phyloP scores from a whole-genome alignment of 2,888 invertebrate species.

The Pogonocherus hispidulus region DNA sequence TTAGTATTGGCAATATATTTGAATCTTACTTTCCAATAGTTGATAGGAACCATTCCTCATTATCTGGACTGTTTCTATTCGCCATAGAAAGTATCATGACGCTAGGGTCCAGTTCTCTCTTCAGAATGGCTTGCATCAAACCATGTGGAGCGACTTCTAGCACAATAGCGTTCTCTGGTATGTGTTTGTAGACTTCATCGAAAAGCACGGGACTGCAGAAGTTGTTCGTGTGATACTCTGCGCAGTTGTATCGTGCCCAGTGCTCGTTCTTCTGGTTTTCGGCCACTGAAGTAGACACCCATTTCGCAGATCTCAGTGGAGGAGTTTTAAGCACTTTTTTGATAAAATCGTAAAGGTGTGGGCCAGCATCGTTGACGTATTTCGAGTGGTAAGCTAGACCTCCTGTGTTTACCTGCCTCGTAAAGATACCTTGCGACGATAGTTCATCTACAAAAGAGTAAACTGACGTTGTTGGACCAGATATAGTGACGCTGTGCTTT shows the following conservation, averaged over 20 bases:
- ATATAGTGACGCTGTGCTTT: conserved; percentile 89
- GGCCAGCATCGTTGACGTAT: conserved; percentile 79
- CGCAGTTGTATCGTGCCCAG: conserved; percentile 69
- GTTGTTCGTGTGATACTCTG: conserved; percentile 92
- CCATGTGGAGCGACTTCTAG: conserved; percentile 91
- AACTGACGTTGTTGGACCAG: conserved; percentile 83
- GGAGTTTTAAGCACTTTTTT: too few relatives aligned
- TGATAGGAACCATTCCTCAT: conserved; percentile 67
- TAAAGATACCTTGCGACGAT: conserved; percentile 79
- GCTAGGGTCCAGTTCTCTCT: conserved; percentile 76
- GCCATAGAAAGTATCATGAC: conserved; percentile 80
- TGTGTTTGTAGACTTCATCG: conserved; percentile 76
- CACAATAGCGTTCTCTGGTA: conserved; percentile 83
- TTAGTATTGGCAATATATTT: too few relatives aligned
- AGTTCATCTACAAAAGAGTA: conserved; percentile 77
- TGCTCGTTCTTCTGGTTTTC: too few relatives aligned
- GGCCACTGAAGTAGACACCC: conserved; percentile 84
- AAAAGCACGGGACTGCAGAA: conserved; percentile 78
- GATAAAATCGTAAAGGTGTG: conserved; percentile 73
- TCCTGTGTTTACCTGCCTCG: conserved; percentile 82
- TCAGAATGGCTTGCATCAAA: conserved; percentile 85
- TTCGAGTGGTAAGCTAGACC: conserved; percentile 89
- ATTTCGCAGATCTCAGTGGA: conserved; percentile 68
- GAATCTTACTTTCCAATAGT: conserved; percentile 61
- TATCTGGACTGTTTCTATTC: conserved; percentile 76